Conservation (phyloP, 2,113 vertebrate species). For the Dromaius novaehollandiae region DNA sequence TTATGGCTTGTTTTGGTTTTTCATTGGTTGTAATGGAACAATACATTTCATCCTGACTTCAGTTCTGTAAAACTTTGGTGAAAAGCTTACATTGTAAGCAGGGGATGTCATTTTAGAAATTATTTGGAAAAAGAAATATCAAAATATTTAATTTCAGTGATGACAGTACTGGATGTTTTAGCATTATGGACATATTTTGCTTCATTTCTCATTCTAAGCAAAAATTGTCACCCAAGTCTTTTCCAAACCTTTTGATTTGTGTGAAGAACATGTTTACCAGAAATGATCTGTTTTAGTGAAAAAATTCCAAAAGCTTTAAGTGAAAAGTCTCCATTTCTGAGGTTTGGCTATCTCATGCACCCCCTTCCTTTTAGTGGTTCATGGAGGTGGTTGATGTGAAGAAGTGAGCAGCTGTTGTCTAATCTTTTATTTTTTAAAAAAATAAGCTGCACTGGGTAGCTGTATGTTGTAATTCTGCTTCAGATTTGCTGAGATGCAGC, state of each 20-base stretch:
- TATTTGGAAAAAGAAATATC: neutral
- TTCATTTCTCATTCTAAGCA: neutral
- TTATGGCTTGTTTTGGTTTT: neutral
- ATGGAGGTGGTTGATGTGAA: neutral
- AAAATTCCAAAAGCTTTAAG: neutral
- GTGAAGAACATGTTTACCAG: neutral
- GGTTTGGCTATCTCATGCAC: fast-evolving
- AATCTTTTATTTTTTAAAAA: neutral
- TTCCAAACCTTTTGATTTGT: neutral
- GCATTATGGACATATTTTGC: neutral
- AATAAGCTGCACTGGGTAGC: neutral
- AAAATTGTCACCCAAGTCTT: neutral
- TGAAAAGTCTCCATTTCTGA: neutral
- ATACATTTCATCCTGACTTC: neutral
- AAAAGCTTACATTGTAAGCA: neutral
- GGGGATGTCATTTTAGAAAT: neutral
- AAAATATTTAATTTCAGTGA: neutral
- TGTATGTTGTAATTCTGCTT: neutral
- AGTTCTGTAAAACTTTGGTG: neutral
- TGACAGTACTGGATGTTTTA: neutral
- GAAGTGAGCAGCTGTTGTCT: neutral
- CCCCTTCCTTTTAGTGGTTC: neutral
- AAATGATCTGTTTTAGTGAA: neutral
- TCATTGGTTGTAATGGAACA: neutral
- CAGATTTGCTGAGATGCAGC: neutral